Base-by-base conservation (phyloP, 2,797 vertebrate species). In the Telmatherina bonti region DNA sequence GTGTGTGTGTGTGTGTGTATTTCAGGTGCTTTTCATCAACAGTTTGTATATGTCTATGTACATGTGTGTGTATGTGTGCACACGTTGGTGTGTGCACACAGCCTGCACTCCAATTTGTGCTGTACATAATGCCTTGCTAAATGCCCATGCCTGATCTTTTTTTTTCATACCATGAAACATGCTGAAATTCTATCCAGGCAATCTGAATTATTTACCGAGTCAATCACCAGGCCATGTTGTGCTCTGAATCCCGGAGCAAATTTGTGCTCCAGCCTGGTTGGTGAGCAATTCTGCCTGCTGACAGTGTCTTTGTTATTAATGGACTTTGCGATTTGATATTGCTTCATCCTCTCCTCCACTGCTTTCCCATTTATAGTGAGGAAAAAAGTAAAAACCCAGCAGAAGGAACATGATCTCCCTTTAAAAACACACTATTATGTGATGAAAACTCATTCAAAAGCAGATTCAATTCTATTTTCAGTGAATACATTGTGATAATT, bases 191-290 rank as follows among this genome's bases (percentile, higher is more conserved):
- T 65, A 84, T 31, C 47, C 56, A 11, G 84, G 77, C 67, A 70
- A 67, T 71, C 70, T 91, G 81, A 91, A 93, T 93, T 82, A 92
- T 93, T 92, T 86, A 92, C 82, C 0, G 15, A 90, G 77, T 86
- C 83, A 86, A 86, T 91, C 85, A 89, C 67, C 54, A 43, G 69
- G 62, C 67, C 60, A 26, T 71, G 75, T 82, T 74, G 75, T 83
- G 78, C 66, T 81, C 64, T 30, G 68, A 84, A 68, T 84, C 64
- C 63, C 76, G 75, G 79, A 87, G 88, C 85, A 71, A 80, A 86
- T 79, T 45, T 76, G 51, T 75, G 43, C 74, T 67, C 56, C 66
- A 76, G 70, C 66, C 69, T 36, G 68, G 72, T 64, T 78, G 81
- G 74, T 57, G 62, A 80, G 71, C 81, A 76, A 64, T 81, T 86